Evolutionary conservation across 1,140 invertebrate genomes (phyloP).

Genomic region (Phortica variegata): DNA sequence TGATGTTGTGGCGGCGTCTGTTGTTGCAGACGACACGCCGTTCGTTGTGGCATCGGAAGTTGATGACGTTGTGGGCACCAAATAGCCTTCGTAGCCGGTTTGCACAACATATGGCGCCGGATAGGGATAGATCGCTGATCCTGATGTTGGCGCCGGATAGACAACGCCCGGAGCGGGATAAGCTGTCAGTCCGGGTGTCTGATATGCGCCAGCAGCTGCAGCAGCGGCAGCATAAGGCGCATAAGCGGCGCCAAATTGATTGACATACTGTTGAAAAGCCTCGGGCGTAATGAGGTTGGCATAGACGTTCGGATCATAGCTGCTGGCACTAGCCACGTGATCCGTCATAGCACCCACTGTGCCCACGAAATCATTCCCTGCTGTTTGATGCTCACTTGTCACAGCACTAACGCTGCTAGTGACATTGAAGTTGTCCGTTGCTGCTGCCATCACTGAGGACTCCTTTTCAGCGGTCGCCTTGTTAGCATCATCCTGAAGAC

Average conservation of each 20-base stretch:
- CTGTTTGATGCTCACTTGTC: too few relatives aligned
- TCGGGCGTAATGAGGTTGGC: conserved; percentile 41
- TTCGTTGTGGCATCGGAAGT: conserved; percentile 13
- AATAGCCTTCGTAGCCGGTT: conserved; percentile 56
- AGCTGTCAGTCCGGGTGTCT: conserved; percentile 15
- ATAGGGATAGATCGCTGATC: conserved; percentile 9
- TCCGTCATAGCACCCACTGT: conserved; percentile 12
- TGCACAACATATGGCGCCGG: conserved; percentile 41
- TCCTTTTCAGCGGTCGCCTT: too few relatives aligned
- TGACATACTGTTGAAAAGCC: conserved; percentile 50
- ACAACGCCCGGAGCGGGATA: conserved; percentile 39
- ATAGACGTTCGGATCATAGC: conserved; percentile 41
- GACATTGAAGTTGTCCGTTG: too few relatives aligned
- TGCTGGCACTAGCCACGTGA: conserved; percentile 32
- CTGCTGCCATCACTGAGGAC: too few relatives aligned
- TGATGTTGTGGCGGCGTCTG: conserved; percentile 14
- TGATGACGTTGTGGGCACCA: conserved; percentile 35
- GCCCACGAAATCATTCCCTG: too few relatives aligned
- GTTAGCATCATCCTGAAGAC: too few relatives aligned
- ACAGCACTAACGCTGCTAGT: too few relatives aligned
- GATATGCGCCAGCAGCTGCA: conserved; percentile 13
- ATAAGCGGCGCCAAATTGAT: conserved; percentile 40
- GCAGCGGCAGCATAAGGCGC: conserved; percentile 29
- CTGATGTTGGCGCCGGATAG: conserved; percentile 4
- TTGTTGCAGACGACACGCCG: conserved; percentile 2